phyloP scores from a whole-genome alignment of 2,888 invertebrate genomes.

The Spatulosminthurus flaviceps region DNA sequence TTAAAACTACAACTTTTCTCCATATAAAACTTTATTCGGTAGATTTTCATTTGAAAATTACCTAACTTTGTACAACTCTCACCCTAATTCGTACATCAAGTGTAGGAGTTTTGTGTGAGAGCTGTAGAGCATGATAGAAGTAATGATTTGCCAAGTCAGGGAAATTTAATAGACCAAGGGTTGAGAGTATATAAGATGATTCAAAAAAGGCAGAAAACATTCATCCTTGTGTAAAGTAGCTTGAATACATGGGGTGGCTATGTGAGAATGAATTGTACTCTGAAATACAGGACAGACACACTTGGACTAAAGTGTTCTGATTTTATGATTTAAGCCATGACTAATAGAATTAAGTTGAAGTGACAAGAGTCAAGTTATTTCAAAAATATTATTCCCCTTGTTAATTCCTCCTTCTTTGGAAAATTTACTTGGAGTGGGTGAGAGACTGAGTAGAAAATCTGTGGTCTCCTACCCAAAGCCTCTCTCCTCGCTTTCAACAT shows the following conservation, averaged over 20 bases:
- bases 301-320: not conserved
- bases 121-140: too few species aligned
- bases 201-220: not conserved
- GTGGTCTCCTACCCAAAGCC: not conserved
- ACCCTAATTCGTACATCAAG: too few species aligned
- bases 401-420: not conserved
- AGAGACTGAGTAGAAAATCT: not conserved
- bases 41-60: too few species aligned
- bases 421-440: not conserved
- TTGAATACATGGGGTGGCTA: not conserved
- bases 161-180: not conserved
- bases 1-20: not conserved
- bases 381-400: slow-evolving; percentile 1
- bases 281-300: not conserved
- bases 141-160: not conserved
- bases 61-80: too few species aligned
- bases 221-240: not conserved
- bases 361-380: slow-evolving; percentile 42
- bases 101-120: too few species aligned
- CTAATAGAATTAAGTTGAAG: slow-evolving; percentile 46
- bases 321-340: slow-evolving; percentile 4
- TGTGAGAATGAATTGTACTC: not conserved
- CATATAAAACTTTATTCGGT: not conserved
- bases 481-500: not conserved
- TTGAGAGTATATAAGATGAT: slow-evolving; percentile 6